Evolutionary conservation across 2,888 invertebrate genomes (phyloP).

Genomic region (Patella pellucida): DNA sequence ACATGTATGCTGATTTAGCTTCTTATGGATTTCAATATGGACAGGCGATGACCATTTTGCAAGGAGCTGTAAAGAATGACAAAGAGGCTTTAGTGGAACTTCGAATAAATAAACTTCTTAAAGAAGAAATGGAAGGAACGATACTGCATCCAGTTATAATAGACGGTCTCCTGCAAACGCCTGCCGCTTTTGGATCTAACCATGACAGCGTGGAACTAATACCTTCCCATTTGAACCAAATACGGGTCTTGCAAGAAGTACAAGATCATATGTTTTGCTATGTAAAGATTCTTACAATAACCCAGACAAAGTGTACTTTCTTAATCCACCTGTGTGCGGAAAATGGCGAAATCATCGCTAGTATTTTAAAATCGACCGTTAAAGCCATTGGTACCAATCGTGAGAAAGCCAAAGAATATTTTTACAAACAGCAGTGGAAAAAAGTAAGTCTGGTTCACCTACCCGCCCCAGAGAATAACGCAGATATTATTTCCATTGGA

Average conservation of each 20-base stretch:
- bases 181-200: slow-evolving; percentile 34
- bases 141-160: slow-evolving; percentile 46
- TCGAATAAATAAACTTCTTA: not conserved
- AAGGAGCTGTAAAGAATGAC: not conserved
- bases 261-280: slow-evolving; percentile 42
- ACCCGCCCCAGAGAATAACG: too few relatives aligned
- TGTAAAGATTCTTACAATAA: slow-evolving; percentile 27
- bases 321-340: slow-evolving; percentile 39
- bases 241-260: slow-evolving; percentile 31
- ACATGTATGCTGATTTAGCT: slow-evolving; percentile 15
- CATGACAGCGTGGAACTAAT: slow-evolving; percentile 28
- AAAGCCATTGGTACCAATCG: slow-evolving; percentile 1
- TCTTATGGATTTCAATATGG: slow-evolving; percentile 15
- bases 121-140: slow-evolving; percentile 33
- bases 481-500: too few relatives aligned
- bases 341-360: slow-evolving; percentile 45
- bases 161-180: slow-evolving; percentile 47
- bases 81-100: slow-evolving; percentile 12
- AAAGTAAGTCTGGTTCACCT: too few relatives aligned
- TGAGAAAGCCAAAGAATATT: not conserved
- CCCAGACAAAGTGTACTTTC: slow-evolving; percentile 38
- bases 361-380: slow-evolving; percentile 38
- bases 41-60: not conserved
- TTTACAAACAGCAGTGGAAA: not conserved
- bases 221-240: not conserved